Evolutionary conservation across 2,888 invertebrate species (phyloP).

Genomic region (Thumatha senex): DNA sequence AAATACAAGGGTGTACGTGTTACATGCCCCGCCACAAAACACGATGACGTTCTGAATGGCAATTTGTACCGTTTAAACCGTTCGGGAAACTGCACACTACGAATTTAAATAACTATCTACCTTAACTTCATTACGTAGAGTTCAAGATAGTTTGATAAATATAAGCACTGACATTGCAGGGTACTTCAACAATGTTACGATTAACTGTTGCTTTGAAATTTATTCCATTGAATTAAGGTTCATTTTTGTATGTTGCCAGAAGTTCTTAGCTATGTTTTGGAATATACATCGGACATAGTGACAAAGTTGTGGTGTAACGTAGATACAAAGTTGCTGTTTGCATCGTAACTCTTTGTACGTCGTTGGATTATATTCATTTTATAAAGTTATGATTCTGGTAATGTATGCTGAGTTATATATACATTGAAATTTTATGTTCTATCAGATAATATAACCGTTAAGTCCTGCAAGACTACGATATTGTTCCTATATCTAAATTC

Average conservation of each 20-base stretch:
- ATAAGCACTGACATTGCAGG: constrained; percentile 37
- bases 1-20: constrained; percentile 42
- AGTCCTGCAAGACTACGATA: no score
- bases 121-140: constrained; percentile 32
- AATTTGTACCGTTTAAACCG: constrained; percentile 61
- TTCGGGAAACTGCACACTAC: constrained; percentile 41
- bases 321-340: constrained; percentile 61
- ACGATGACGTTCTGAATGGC: constrained; percentile 60
- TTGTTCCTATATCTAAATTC: no score
- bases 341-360: constrained; percentile 54
- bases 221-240: constrained; percentile 28
- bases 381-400: constrained; percentile 41
- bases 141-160: constrained; percentile 35
- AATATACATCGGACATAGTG: constrained; percentile 49
- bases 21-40: constrained; percentile 51
- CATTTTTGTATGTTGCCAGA: constrained; percentile 21
- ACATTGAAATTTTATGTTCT: background rate
- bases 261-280: constrained; percentile 26
- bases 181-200: constrained; percentile 15
- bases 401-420: constrained; percentile 5
- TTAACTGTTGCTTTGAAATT: constrained; percentile 8
- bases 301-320: constrained; percentile 57
- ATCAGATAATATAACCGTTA: no score
- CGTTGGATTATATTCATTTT: constrained; percentile 39
- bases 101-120: constrained; percentile 31